Evolutionary conservation across 2,797 vertebrate species (phyloP).

Genomic region (Argya squamiceps): DNA sequence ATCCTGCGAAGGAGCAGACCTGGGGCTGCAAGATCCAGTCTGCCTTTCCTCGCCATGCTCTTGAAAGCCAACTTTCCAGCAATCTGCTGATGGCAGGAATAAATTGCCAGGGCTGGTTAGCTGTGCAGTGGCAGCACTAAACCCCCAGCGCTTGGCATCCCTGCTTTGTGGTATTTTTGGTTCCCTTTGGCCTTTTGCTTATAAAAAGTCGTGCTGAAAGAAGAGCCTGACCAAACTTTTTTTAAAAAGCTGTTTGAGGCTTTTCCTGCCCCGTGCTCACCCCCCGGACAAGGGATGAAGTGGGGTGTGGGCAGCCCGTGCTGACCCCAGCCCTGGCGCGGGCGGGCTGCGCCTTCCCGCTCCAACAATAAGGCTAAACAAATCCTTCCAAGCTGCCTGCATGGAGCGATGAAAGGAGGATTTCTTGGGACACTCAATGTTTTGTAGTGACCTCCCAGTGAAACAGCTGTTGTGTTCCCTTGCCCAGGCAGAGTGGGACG

Average conservation of each 20-base stretch:
- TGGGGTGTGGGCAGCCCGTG: constrained; percentile 17
- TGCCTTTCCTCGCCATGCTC: background rate
- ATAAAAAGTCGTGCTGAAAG: constrained; percentile 20
- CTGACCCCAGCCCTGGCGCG: constrained; percentile 42
- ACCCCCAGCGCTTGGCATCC: constrained; percentile 51
- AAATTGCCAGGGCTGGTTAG: constrained; percentile 9
- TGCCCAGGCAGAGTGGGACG: constrained; percentile 68
- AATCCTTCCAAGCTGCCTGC: constrained; percentile 70
- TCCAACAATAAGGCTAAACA: constrained; percentile 71
- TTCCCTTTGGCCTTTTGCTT: constrained; percentile 57
- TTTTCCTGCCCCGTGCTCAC: background rate
- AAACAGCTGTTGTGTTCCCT: constrained; percentile 77
- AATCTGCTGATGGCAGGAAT: constrained; percentile 58
- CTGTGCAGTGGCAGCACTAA: background rate
- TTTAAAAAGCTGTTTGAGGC: background rate
- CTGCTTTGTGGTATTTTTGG: constrained; percentile 35
- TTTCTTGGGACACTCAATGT: constrained; percentile 74
- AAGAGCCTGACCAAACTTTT: constrained; percentile 26
- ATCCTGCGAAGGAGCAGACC: background rate
- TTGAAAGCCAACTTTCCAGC: background rate
- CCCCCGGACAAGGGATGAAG: constrained; percentile 23
- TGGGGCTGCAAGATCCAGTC: background rate
- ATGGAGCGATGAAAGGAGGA: constrained; percentile 68
- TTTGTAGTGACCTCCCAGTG: constrained; percentile 67
- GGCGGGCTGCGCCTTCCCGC: constrained; percentile 50